Evolutionary conservation across 2,888 invertebrate genomes (phyloP).

Genomic region (Apotomis capreana): DNA sequence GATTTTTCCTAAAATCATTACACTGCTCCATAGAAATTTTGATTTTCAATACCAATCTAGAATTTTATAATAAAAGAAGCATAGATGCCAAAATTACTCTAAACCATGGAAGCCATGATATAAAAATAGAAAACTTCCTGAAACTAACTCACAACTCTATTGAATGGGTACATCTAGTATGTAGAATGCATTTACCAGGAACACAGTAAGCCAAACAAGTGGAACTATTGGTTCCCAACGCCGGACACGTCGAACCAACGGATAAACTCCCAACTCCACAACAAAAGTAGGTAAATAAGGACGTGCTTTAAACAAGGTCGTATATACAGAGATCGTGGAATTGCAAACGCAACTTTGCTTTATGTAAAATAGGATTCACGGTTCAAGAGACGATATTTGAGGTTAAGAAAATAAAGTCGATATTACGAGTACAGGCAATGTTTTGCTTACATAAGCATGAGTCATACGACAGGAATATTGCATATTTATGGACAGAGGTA

Average conservation of each 20-base stretch:
- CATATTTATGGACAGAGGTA: slow-evolving; percentile 39
- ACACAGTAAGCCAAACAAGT: slow-evolving; percentile 25
- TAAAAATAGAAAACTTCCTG: background rate
- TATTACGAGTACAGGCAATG: slow-evolving; percentile 11
- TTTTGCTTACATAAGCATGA: slow-evolving; percentile 39
- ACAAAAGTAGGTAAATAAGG: slow-evolving; percentile 31
- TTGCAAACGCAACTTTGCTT: background rate
- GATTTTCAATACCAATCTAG: too few relatives aligned
- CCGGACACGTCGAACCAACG: slow-evolving; percentile 21
- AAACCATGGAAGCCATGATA: background rate
- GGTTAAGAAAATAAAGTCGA: slow-evolving; percentile 1
- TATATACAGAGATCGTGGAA: background rate
- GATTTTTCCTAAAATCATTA: too few relatives aligned
- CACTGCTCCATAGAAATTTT: too few relatives aligned
- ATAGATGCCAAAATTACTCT: too few relatives aligned
- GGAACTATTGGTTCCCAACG: slow-evolving; percentile 23
- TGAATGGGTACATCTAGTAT: background rate
- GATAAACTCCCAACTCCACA: slow-evolving; percentile 22
- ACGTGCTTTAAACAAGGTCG: background rate
- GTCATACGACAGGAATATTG: slow-evolving; percentile 38
- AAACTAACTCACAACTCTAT: background rate
- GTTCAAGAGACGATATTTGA: slow-evolving; percentile 1
- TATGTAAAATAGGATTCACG: background rate
- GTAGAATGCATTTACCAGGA: slow-evolving; percentile 13
- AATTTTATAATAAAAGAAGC: too few relatives aligned